These are phyloP conservation scores for Frieseomelitta varia DNA, from an alignment of 1,140 invertebrate species.

Conservation along the genomic window DNA sequence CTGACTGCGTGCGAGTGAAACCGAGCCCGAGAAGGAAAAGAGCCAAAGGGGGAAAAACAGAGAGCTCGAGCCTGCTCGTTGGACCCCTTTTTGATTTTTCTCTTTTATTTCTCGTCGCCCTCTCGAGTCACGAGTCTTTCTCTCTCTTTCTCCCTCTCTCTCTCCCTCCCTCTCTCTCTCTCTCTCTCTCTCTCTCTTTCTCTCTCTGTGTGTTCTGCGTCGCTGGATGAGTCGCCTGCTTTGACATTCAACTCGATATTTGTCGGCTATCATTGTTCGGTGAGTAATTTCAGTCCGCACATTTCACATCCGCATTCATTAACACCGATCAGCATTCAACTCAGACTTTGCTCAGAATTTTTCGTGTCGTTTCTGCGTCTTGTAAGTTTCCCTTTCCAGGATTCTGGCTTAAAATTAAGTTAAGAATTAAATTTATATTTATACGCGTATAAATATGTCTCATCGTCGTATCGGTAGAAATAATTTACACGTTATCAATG, in stretches of 20 bases:
- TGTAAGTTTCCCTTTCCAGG: neutral
- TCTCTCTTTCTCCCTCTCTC: neutral
- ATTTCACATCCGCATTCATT: neutral
- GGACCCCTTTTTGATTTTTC: neutral
- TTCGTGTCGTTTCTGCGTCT: too few species aligned
- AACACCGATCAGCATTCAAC: neutral
- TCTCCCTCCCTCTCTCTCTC: neutral
- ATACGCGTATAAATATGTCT: neutral
- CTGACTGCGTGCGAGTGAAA: neutral
- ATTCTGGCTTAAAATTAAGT: neutral
- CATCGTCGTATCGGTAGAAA: neutral
- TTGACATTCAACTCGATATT: conserved; percentile 26
- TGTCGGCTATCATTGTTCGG: conserved; percentile 22
- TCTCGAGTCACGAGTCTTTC: neutral
- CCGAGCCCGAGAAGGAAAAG: neutral
- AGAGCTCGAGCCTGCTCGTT: neutral
- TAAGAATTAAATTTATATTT: too few species aligned
- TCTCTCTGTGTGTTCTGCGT: neutral
- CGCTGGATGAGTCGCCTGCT: conserved; percentile 35
- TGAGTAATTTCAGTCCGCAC: conserved; percentile 42
- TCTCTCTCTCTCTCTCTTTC: too few species aligned
- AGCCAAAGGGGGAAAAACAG: neutral
- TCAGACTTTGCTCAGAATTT: too few species aligned
- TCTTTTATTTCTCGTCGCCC: neutral
- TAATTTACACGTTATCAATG: neutral